Evolutionary conservation across 2,113 vertebrate genomes (phyloP), one percentile per base, ranked within the genome.

Genomic region (Microtus pennsylvanicus): DNA sequence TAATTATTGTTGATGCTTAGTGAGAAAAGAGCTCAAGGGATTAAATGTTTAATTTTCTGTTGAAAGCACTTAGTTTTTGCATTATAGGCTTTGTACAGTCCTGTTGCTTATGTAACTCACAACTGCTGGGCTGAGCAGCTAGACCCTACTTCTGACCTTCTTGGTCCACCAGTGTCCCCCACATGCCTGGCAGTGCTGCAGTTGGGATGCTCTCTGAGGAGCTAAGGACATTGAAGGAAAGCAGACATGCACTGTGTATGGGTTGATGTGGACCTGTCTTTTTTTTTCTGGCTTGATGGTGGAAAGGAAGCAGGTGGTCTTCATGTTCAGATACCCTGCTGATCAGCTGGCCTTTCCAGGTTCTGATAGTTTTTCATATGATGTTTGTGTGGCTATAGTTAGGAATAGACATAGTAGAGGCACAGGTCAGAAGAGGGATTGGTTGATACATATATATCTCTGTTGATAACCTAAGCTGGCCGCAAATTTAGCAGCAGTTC

Each of bases 11-110:
- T 96, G 38, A 91, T 95, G 13, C 50, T 95, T 97, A 85, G 30
- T 50, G 42, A 50, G 89, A 65, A 97, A 89, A 94, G 33, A 95
- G 72, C 63, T 93, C 82, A 78, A 80, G 30, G 52, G n/a, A 95
- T 80, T 95, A 87, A 94, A 55, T 55, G 28, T 86, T 93, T 89
- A 78, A 77, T 85, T 88, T 93, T 97, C 35, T 95, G 33, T 94
- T 96, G 33, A 86, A 28, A 89, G 52, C 72, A 38, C 35, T 82
- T 89, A 83, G 55, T 65, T 96, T 90, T 72, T 75, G 38, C 24
- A 28, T 35, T 35, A 30, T 47, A n/a, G 42, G 19, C 65, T 94
- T 94, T 94, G 30, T 19, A 21, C 52, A 67, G 33, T 75, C 78
- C n/a, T 67, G 58, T 52, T 85, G 55, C 76, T 67, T 70, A 50